Evolutionary conservation across 2,888 invertebrate genomes (phyloP).

Genomic region (Branchipolynoe longqiensis): DNA sequence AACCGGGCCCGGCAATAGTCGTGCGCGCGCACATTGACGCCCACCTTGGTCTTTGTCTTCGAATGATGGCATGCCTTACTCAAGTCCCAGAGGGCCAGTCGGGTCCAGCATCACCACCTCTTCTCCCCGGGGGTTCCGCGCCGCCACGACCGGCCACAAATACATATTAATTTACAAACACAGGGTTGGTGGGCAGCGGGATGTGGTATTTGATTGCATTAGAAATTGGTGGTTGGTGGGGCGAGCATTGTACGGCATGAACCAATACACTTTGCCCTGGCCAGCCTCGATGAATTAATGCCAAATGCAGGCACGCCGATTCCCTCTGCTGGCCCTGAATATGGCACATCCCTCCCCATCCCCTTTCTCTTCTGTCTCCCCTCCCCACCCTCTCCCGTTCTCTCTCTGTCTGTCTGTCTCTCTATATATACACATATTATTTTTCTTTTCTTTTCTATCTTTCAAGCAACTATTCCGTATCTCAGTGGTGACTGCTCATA

Average conservation of each 20-base stretch:
- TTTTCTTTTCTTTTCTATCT: too few relatives aligned
- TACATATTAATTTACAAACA: constrained; percentile 57
- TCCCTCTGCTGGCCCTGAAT: constrained; percentile 50
- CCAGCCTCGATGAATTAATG: constrained; percentile 47
- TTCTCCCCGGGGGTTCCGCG: not conserved
- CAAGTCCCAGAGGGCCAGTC: not conserved
- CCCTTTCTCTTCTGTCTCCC: too few relatives aligned
- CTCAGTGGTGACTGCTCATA: not conserved
- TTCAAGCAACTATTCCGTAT: too few relatives aligned
- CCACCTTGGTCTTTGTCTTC: constrained; percentile 17
- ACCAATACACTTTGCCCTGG: constrained; percentile 52
- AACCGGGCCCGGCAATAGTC: not conserved
- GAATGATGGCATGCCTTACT: not conserved
- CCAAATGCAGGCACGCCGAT: constrained; percentile 51
- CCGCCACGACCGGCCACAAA: constrained; percentile 19
- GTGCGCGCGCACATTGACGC: not conserved
- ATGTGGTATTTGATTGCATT: constrained; percentile 55
- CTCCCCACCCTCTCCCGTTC: not conserved
- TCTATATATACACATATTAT: too few relatives aligned
- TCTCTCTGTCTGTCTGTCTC: too few relatives aligned
- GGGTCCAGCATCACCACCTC: not conserved
- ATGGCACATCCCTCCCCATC: too few relatives aligned
- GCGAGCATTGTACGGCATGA: constrained; percentile 49
- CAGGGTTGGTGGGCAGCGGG: not conserved
- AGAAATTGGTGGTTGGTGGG: constrained; percentile 37